Conservation (phyloP, 2,797 vertebrate species). For the Acropternis orthonyx region DNA sequence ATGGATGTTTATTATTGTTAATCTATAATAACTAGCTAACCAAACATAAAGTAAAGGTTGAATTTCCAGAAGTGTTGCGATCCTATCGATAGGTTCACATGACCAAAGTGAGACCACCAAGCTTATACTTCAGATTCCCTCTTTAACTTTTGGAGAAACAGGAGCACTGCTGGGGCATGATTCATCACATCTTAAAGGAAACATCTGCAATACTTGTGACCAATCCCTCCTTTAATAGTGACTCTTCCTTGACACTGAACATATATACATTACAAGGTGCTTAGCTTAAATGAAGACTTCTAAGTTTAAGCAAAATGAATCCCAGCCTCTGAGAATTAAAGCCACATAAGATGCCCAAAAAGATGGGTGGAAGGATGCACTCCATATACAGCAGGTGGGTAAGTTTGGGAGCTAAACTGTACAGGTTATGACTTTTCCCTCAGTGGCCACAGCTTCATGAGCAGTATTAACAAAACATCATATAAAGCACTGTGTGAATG, state of each 20-base stretch:
- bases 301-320: neutral
- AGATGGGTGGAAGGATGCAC: neutral
- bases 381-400: neutral
- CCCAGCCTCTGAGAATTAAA: neutral
- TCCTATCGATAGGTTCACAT: neutral
- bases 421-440: neutral
- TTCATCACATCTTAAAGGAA: neutral
- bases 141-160: neutral
- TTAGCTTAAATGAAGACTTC: neutral
- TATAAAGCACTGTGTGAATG: neutral
- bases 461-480: neutral
- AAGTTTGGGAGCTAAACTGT: neutral
- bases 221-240: neutral
- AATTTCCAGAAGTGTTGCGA: conserved; percentile 17
- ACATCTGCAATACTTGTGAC: neutral
- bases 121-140: neutral
- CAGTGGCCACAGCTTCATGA: neutral
- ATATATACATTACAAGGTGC: neutral
- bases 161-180: neutral
- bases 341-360: rapidly evolving
- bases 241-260: neutral
- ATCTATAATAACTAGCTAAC: conserved; percentile 45
- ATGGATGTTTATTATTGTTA: neutral
- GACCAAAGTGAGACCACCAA: neutral
- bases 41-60: conserved; percentile 40